A percentile compares a stretch with the other conserved stretches of the same genome.
Conservation (phyloP, 30 jellyfish, hydroid and myxozoan genomes). For the Aurelia aurita region DNA sequence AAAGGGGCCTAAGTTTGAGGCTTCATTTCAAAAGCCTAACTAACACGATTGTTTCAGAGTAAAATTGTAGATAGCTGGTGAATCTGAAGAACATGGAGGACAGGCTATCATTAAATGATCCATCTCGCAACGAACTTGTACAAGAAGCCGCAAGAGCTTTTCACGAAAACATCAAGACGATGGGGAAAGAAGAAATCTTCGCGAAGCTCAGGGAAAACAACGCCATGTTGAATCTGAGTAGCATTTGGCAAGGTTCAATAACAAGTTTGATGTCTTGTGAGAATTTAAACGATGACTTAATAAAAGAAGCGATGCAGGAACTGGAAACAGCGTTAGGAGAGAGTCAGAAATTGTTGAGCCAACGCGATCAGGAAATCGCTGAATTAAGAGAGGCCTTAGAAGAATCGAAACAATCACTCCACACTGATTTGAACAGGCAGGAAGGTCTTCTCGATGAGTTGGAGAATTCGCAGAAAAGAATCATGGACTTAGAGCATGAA, state of each 20-base stretch:
- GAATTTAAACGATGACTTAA: constrained; percentile 87
- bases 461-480: constrained; percentile 75
- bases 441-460: constrained; percentile 71
- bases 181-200: constrained; percentile 34
- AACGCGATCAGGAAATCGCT: constrained; percentile 85
- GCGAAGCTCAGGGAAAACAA: constrained; percentile 40
- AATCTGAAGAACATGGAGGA: neutral
- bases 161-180: constrained; percentile 37
- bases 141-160: constrained; percentile 43
- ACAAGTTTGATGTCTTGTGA: constrained; percentile 87
- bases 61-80: neutral
- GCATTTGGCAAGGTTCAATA: constrained; percentile 87
- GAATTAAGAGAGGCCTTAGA: constrained; percentile 63
- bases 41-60: too few species aligned
- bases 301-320: constrained; percentile 88
- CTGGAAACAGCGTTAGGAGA: constrained; percentile 91
- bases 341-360: constrained; percentile 69
- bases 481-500: constrained; percentile 74
- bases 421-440: constrained; percentile 49
- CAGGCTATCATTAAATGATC: neutral
- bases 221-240: constrained; percentile 51
- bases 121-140: constrained; percentile 6
- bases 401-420: constrained; percentile 38
- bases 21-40: too few species aligned
- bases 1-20: too few species aligned